Base-by-base conservation (phyloP, 1,140 invertebrate genomes). In the Mercenaria mercenaria region DNA sequence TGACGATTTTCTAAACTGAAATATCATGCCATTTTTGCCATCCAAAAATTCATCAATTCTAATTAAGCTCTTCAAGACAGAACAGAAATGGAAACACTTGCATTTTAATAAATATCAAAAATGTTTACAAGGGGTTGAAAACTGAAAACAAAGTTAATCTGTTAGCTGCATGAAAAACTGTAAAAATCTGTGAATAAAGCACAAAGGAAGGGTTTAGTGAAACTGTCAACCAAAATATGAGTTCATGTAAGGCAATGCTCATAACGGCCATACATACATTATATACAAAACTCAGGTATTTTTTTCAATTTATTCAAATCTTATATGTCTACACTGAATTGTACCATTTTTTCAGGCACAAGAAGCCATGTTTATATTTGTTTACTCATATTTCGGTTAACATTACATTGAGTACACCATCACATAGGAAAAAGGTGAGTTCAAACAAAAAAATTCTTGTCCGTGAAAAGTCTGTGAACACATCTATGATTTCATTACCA, bases 401-500 rank as follows among this genome's bases (percentile, higher is more conserved):
- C 43, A 56, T 56, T 13, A 56, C 8, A 20, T 56, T 56, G n/a
- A 56, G 52, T 56, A 23, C 8, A 56, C 15, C 52, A 56, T 56
- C 52, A 56, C 52, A 56, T 3, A 56, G 52, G n/a, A 8, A 56
- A n/a, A n/a, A 29, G 20, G 15, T 1, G 59, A 29, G n/a, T 64
- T 1, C 43, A 47, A 47, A 47, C 43, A 47, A 34, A 34, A 67
- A n/a, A 50, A 18, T 8, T 47, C 23, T 29, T 47, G 39, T 76
- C 41, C 8, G n/a, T n/a, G n/a, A 80, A 37, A 56, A 64, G 26
- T 41, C 8, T 8, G 52, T 47, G 39, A 79, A 23, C 26, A 87
- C 91, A 52, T n/a, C 15, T 6, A 10, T 72, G 34, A 39, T 39
- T 41, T 52, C 29, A 74, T 91, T 88, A 96, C 98, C 98, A 37